Percentiles rank a stretch among this genome's conserved stretches.
phyloP scores from a whole-genome alignment of 2,797 vertebrate species.

The Antennarius maculatus region DNA sequence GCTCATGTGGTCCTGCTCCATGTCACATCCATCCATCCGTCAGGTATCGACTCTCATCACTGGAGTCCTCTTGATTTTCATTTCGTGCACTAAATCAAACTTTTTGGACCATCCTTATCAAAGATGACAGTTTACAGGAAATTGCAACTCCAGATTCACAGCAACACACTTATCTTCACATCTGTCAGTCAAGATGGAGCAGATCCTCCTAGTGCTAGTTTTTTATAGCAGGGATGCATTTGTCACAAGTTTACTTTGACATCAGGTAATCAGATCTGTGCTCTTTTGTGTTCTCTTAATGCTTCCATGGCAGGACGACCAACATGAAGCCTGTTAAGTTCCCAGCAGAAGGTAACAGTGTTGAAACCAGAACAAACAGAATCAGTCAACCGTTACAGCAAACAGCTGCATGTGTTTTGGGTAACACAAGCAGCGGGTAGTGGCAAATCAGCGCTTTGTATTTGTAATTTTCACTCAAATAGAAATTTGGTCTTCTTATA shows the following conservation, averaged over 20 bases:
- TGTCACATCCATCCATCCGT: background rate
- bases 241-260: background rate
- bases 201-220: too few relatives aligned
- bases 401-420: background rate
- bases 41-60: background rate
- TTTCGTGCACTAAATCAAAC: background rate
- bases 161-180: too few relatives aligned
- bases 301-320: slow-evolving; percentile 3
- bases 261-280: slow-evolving; percentile 9
- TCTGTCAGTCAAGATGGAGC: too few relatives aligned
- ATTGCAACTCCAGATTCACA: background rate
- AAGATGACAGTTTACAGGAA: background rate
- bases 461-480: too few relatives aligned
- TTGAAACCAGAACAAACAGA: background rate
- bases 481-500: too few relatives aligned
- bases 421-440: too few relatives aligned
- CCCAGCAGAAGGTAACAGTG: background rate
- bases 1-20: background rate
- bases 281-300: slow-evolving; percentile 11
- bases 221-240: background rate
- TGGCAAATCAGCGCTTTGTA: too few relatives aligned
- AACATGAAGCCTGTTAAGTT: background rate
- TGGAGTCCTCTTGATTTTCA: background rate
- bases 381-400: background rate
- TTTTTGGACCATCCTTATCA: background rate